Base-by-base conservation (phyloP, 2,888 invertebrate genomes). In the Chloroclystis v-ata region DNA sequence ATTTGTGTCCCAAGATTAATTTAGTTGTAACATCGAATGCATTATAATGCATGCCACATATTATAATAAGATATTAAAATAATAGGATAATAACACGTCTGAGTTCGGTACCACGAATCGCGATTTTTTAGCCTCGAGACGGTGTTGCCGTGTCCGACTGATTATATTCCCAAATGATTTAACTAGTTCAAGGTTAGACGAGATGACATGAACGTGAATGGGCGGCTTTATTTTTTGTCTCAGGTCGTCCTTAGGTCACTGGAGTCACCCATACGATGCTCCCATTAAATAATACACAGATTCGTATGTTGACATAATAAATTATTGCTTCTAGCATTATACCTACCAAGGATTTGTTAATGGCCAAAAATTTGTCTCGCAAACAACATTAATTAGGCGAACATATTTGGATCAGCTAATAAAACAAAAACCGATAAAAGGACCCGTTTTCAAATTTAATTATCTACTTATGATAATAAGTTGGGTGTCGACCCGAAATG, bases 81-180 rank as follows among this genome's bases (percentile, higher is more conserved):
- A 84, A 84, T 83, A 74, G 78, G 78, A 78, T 86, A 86, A 86
- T 87, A 68, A 85, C 73, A 83, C 70, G 82, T 82, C 82, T 82
- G 75, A 61, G 67, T 67, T 76, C 76, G 78, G 70, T 77, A 74
- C 74, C 66, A 67, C 69, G 75, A 78, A 79, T 64, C 56, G 67
- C 54, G 67, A 33, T 63, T 80, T 81, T 82, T 83, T 76, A 61
- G 54, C 50, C 56, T 28, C 56, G 43, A 48, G 54, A 60, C 69
- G 59, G 71, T 77, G 78, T 76, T 77, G 75, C 79, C 79, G 75
- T 70, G 79, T 74, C 74, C 72, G 63, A 67, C 52, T 40, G 74
- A 80, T n/a, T 74, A 74, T 61, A 73, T 70, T 78, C 78, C 80
- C 76, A 77, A 74, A 58, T 69, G 67, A 72, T 73, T 75, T 67